phyloP scores from a whole-genome alignment of 2,888 invertebrate genomes.

The Amiota communis region DNA sequence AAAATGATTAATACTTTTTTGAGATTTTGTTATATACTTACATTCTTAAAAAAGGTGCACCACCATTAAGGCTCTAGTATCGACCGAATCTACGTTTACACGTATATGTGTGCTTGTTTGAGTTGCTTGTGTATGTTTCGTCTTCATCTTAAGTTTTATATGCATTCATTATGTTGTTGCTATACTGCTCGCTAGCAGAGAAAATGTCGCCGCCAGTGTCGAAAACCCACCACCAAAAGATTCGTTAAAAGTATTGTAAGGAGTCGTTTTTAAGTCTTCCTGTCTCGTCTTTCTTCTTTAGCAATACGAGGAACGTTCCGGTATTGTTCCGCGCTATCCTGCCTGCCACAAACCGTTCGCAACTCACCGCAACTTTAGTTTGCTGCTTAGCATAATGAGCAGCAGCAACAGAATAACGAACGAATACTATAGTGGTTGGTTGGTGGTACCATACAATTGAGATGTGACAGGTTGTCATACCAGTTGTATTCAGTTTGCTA shows the following conservation, averaged over 20 bases:
- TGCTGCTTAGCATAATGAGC: slow-evolving; percentile 59
- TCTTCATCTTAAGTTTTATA: slow-evolving; percentile 35
- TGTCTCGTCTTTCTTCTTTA: slow-evolving; percentile 10
- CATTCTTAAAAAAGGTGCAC: background rate
- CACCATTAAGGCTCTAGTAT: background rate
- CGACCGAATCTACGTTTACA: background rate
- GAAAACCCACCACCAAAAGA: slow-evolving; percentile 38
- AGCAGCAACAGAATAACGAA: slow-evolving; percentile 22
- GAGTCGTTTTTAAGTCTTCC: slow-evolving; percentile 9
- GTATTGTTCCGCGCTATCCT: slow-evolving; percentile 34
- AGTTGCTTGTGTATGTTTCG: slow-evolving; percentile 1
- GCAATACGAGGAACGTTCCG: background rate
- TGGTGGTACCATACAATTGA: background rate
- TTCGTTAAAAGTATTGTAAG: background rate
- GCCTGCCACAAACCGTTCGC: slow-evolving; percentile 38
- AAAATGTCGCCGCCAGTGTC: background rate
- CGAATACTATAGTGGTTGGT: slow-evolving; percentile 3
- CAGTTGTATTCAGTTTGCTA: no score
- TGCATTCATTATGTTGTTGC: slow-evolving; percentile 11
- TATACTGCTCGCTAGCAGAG: slow-evolving; percentile 11
- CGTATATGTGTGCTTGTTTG: slow-evolving; percentile 8
- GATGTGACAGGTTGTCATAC: no score
- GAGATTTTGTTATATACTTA: no score
- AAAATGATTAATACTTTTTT: no score
- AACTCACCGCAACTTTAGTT: slow-evolving; percentile 40